These are phyloP conservation scores for Balaeniceps rex DNA, from an alignment of 2,113 vertebrate genomes.

Conservation along the genomic window DNA sequence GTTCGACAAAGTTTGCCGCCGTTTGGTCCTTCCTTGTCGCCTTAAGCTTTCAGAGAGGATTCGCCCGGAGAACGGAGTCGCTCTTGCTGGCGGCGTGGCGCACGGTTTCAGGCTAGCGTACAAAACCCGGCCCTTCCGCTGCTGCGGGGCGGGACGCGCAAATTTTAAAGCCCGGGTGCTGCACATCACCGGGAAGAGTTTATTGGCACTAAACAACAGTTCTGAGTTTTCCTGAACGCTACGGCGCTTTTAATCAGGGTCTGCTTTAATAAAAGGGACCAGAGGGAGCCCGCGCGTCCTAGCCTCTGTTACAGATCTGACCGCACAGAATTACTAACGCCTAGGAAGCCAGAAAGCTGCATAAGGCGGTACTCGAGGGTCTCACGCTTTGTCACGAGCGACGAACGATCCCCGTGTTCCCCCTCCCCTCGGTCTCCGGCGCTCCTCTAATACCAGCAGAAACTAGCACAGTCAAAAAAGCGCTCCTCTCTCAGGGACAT, in stretches of 20 bases:
- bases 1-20: neutral
- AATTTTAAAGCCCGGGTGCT: neutral
- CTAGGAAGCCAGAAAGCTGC: neutral
- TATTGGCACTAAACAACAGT: no score
- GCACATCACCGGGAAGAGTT: neutral
- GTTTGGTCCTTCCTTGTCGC: neutral
- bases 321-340: fast-evolving
- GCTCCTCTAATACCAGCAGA: neutral
- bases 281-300: neutral
- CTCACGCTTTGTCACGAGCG: neutral
- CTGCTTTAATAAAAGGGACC: neutral
- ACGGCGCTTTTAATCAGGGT: neutral
- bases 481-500: neutral
- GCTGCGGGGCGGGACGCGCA: fast-evolving
- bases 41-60: neutral
- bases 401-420: fast-evolving
- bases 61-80: neutral
- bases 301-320: neutral
- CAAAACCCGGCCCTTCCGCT: neutral
- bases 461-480: neutral
- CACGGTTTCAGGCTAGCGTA: fast-evolving
- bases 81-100: fast-evolving
- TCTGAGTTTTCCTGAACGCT: neutral
- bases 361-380: fast-evolving
- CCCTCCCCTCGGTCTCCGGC: neutral